Percentiles rank a stretch among this genome's conserved stretches.
Conservation (phyloP, 1,140 invertebrate species). For the Mizuhopecten yessoensis region DNA sequence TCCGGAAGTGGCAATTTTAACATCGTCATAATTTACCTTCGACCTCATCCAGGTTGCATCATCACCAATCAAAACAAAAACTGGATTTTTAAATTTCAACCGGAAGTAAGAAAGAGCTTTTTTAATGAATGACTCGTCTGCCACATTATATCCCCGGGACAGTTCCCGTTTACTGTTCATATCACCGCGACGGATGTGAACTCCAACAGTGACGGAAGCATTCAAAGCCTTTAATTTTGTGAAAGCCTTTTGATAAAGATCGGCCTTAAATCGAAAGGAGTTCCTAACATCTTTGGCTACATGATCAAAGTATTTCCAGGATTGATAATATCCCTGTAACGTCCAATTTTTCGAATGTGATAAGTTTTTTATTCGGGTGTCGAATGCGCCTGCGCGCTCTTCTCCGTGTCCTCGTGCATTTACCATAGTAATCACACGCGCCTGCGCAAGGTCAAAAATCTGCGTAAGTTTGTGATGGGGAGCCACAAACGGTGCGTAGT, state of each 20-base stretch:
- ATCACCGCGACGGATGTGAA: conserved; percentile 68
- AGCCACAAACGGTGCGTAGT: conserved; percentile 58
- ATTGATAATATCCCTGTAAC: conserved; percentile 71
- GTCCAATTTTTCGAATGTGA: conserved; percentile 61
- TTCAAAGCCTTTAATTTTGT: conserved; percentile 45
- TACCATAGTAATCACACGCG: not conserved
- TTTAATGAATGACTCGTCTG: conserved; percentile 47
- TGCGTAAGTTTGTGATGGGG: conserved; percentile 47
- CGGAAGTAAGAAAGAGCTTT: conserved; percentile 61
- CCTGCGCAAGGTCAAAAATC: conserved; percentile 55
- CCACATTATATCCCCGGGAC: conserved; percentile 61
- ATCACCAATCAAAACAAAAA: conserved; percentile 70
- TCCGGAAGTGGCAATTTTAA: conserved; percentile 55
- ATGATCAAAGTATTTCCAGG: conserved; percentile 76
- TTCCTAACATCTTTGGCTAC: conserved; percentile 57
- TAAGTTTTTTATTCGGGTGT: conserved; percentile 56
- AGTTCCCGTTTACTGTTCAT: conserved; percentile 56
- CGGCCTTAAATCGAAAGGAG: conserved; percentile 68
- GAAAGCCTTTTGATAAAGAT: conserved; percentile 46
- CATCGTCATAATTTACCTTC: conserved; percentile 55
- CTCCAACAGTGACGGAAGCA: conserved; percentile 45
- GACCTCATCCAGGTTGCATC: conserved; percentile 65
- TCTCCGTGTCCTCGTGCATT: conserved; percentile 52
- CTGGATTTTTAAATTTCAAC: conserved; percentile 41
- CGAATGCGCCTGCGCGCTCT: conserved; percentile 54